Evolutionary conservation across 2,113 vertebrate species (phyloP), one percentile per base, ranked within the genome.

Genomic region (Turdus rufiventris): DNA sequence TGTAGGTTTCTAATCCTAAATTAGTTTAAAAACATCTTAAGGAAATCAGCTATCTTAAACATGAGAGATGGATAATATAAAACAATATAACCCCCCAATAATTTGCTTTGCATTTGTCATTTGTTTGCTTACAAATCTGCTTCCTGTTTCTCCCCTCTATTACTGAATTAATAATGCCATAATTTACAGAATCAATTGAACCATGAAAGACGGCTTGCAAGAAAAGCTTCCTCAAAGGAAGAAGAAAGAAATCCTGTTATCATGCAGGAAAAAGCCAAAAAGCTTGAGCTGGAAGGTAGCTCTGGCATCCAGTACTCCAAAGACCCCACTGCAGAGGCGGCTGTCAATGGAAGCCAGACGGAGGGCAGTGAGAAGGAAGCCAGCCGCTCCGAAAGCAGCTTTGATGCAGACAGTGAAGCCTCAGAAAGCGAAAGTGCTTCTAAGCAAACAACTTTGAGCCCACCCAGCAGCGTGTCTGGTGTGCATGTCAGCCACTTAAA

Each of bases 321-420:
- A 43, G 67, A 85, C 9, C 16, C 54, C 2, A 7, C 18, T 14
- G 68, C 57, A 0, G 97, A 96, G 23, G 87, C 50, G 0, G 62
- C 97, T 2, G 91, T 96, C 13, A 97, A 97, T 4, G 98, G 98
- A 33, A 99, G 99, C 94, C 98, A 98, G n/a, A 98, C 98, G 0
- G 99, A 99, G 1, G 98, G 97, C 97, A 99, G 99, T 3, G 98
- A 99, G 82, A 98, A 98, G 93, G 98, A 99, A 79, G 98, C 96
- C 5, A 97, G 98, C 66, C 97, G 90, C 72, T 98, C 98, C 3
- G 99, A 99, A 85, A 99, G 99, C 95, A 99, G 99, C 61, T 98
- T 98, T 9, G 99, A 99, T 50, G 99, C 99, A 0, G 99, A 99
- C 97, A 99, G 99, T 1, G 99, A 99, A 93, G 98, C 99, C 40